Percentiles rank a stretch among this genome's conserved stretches.
Conservation (phyloP, 2,888 invertebrate species). For the Baccha elongata region DNA sequence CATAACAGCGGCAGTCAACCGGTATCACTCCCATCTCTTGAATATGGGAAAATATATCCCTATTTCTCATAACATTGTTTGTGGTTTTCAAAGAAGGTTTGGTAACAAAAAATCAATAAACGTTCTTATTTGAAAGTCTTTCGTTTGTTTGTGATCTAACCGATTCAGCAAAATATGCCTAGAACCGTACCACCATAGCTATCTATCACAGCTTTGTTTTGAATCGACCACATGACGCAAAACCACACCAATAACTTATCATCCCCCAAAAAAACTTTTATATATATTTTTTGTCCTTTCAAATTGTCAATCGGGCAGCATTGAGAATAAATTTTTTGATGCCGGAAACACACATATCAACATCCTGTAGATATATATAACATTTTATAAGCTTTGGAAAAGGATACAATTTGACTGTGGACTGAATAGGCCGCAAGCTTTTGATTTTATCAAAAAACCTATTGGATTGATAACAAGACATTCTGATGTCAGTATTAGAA, state of each 20-base stretch:
- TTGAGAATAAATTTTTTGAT: constrained; percentile 31
- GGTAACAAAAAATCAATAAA: constrained; percentile 23
- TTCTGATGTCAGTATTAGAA: constrained; percentile 37
- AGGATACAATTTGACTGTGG: background rate
- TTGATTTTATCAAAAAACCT: constrained; percentile 31
- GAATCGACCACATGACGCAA: too few relatives aligned
- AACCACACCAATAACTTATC: too few relatives aligned
- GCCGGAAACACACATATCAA: constrained; percentile 12
- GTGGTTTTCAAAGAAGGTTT: constrained; percentile 8
- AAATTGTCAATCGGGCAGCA: constrained; percentile 27
- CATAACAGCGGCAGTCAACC: background rate
- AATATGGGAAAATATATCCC: background rate
- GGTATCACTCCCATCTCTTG: background rate
- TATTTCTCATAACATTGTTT: constrained; percentile 4
- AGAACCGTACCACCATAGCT: background rate
- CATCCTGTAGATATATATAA: too few relatives aligned
- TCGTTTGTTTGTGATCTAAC: constrained; percentile 16
- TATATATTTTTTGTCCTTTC: constrained; percentile 3
- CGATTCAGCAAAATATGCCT: constrained; percentile 13
- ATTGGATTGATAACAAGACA: constrained; percentile 53
- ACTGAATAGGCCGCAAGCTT: constrained; percentile 24
- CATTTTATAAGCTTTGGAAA: too few relatives aligned
- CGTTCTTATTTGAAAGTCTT: background rate
- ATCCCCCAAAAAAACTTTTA: too few relatives aligned
- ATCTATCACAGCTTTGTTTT: background rate